These are phyloP conservation scores for Alauda arvensis DNA, from an alignment of 2,797 vertebrate genomes.

Conservation along the genomic window DNA sequence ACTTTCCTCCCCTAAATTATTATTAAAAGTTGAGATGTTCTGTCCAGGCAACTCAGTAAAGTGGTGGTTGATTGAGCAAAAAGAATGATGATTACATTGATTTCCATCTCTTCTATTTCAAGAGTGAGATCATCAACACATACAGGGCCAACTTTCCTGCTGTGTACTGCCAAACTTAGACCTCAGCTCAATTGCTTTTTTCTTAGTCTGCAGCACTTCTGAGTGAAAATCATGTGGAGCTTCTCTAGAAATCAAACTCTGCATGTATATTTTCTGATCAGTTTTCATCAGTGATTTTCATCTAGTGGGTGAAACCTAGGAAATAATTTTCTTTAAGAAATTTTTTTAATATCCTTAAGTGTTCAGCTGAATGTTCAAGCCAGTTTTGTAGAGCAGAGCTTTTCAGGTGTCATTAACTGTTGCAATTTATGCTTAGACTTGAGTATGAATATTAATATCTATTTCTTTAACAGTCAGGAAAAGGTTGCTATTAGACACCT, in stretches of 20 bases:
- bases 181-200: background rate
- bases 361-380: background rate
- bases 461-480: background rate
- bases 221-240: background rate
- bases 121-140: slow-evolving; percentile 13
- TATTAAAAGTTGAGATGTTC: slow-evolving; percentile 21
- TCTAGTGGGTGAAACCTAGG: background rate
- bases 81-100: slow-evolving; percentile 13
- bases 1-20: background rate
- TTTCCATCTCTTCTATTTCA: slow-evolving; percentile 36
- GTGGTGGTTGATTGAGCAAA: slow-evolving; percentile 19
- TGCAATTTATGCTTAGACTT: background rate
- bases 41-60: background rate
- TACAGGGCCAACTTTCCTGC: slow-evolving; percentile 5
- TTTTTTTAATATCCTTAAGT: background rate
- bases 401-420: background rate
- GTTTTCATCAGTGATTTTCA: background rate
- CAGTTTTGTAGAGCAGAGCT: background rate
- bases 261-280: background rate
- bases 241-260: background rate
- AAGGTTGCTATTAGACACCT: background rate
- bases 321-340: background rate
- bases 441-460: background rate
- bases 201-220: background rate
- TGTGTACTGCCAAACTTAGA: slow-evolving; percentile 21